Conservation (phyloP, 2,888 invertebrate species). For the Agelastica alni region DNA sequence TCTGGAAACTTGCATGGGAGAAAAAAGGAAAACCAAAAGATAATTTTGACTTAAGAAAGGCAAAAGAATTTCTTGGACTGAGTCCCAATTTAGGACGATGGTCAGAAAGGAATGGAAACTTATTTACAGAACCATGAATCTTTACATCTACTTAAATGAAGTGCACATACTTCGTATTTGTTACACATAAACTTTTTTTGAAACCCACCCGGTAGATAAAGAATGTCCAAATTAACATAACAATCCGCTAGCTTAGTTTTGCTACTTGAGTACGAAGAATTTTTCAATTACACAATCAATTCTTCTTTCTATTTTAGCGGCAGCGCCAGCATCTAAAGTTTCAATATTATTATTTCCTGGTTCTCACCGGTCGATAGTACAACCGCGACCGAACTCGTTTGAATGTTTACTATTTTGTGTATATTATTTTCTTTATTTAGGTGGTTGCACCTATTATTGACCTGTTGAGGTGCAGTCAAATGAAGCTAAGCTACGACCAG, state of each 20-base stretch:
- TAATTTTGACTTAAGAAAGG: no score
- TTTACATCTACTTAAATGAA: no score
- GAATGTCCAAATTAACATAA: conserved; percentile 1
- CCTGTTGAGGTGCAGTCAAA: neutral
- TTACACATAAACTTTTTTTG: no score
- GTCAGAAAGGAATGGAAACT: no score
- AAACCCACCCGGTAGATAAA: no score
- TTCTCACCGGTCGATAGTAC: conserved; percentile 7
- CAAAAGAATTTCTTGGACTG: no score
- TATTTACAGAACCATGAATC: no score
- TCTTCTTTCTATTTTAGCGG: conserved; percentile 6
- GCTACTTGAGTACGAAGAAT: conserved; percentile 6
- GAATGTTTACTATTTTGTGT: conserved; percentile 6
- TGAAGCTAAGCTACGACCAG: no score
- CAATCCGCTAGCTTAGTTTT: conserved; percentile 6
- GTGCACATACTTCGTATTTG: no score
- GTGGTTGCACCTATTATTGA: neutral
- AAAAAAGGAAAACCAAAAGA: no score
- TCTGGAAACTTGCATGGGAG: no score
- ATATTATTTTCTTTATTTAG: conserved; percentile 9
- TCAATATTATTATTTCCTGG: conserved; percentile 10
- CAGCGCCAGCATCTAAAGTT: conserved; percentile 6
- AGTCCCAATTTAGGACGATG: no score
- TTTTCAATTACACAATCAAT: conserved; percentile 12
- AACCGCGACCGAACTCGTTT: conserved; percentile 10